Percentiles rank a stretch among this genome's conserved stretches.
Conservation (phyloP, 2,888 invertebrate species). For the Campoplex capitator region DNA sequence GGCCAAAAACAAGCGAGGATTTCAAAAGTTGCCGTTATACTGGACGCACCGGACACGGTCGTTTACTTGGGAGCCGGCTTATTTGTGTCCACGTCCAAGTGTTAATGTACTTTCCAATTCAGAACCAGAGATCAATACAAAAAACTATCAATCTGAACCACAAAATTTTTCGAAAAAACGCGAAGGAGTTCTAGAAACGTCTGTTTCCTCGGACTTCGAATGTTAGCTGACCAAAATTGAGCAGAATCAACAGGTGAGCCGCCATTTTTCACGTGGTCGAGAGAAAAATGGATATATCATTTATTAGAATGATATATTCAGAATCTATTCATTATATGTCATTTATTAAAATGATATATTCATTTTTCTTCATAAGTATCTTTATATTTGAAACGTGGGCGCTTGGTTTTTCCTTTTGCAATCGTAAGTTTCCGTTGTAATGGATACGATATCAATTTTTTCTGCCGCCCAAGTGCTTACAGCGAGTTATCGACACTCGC, state of each 20-base stretch:
- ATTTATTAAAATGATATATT: too few species aligned
- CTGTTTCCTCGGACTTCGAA: not conserved
- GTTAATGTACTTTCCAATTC: too few species aligned
- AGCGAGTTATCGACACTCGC: not conserved
- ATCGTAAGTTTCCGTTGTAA: not conserved
- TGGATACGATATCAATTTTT: too few species aligned
- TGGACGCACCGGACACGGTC: not conserved
- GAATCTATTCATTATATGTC: too few species aligned
- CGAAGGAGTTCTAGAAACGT: not conserved
- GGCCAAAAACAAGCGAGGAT: not conserved
- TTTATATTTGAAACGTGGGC: too few species aligned
- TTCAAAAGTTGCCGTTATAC: constrained; percentile 27
- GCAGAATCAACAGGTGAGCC: not conserved
- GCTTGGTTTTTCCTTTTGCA: too few species aligned
- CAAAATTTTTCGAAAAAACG: not conserved
- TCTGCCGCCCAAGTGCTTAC: not conserved
- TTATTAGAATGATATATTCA: too few species aligned
- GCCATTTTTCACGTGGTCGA: not conserved
- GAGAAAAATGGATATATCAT: too few species aligned
- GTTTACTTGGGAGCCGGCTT: not conserved
- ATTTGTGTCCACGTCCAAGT: too few species aligned
- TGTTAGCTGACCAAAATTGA: not conserved
- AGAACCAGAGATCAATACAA: too few species aligned
- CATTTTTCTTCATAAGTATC: too few species aligned
- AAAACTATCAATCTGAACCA: not conserved